Base-by-base conservation (phyloP, 2,113 vertebrate species). In the Heterotis niloticus region DNA sequence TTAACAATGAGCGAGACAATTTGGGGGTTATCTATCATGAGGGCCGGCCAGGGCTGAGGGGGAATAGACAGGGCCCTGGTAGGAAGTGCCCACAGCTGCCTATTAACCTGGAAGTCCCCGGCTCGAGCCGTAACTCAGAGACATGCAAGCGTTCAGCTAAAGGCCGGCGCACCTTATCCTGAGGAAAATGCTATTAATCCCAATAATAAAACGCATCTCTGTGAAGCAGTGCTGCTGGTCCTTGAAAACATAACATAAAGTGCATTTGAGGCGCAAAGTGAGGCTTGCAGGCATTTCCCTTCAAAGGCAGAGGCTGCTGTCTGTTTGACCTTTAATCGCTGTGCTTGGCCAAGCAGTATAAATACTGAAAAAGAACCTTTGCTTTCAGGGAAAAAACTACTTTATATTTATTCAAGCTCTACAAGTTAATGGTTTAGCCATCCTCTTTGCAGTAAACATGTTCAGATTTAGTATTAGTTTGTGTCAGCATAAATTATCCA, bases 41-140 rank as follows among this genome's bases (percentile, higher is more conserved):
- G 26, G 65, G n/a, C 17, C 4, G 10, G 5, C 12, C 65, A 29
- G 76, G 23, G 23, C 24, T 4, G 5, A 24, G 65, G 0, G 1
- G 76, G 10, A 7, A 28, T 16, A 51, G 16, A 24, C 54, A 74
- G 26, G 24, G 52, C 66, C 26, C 1, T 56, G 24, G 10, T 28
- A 67, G 64, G 64, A 78, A 60, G 65, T 51, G 14, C n/a, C 54
- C 24, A 18, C 54, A 67, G 17, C 23, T 29, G 64, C 52, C 24
- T 78, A 69, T 68, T 78, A 78, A 68, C 65, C 76, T 57, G 52
- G 52, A 68, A 29, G 24, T 26, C 23, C 28, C 60, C 0, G 17
- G 29, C 12, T 16, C n/a, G 23, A n/a, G 56, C 13, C 24, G 23
- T n/a, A 77, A 77, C n/a, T 67, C 62, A 51, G 10, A 44, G 60